Base-by-base conservation (phyloP, 1,140 invertebrate species). In the Eupristina koningsbergeri region DNA sequence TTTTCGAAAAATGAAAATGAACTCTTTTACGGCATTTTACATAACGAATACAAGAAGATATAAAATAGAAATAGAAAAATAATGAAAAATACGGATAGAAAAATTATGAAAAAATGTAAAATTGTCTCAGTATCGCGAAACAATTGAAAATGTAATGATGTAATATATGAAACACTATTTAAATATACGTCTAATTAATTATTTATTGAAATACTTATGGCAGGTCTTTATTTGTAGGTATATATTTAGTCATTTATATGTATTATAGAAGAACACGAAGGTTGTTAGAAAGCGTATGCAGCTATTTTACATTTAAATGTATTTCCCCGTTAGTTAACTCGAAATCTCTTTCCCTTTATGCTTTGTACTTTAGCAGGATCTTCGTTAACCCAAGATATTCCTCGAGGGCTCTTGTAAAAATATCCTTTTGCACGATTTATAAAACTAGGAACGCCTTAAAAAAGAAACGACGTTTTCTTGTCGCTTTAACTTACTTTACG, bases 291-390 rank as follows among this genome's bases (percentile, higher is more conserved):
- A 87, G 85, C 85, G 86, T 80, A 69, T 31, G 86, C 85, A 84
- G 29, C 83, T 84, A 86, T 78, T 86, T 87, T 86, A 85, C 86
- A 88, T 88, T 87, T 86, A 86, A 88, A 88, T 87, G 86, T 84
- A 87, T 86, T 84, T 86, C 84, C 86, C 86, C 50, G 67, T 78
- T 85, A 85, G 85, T 85, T 87, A 88, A 86, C 86, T 80, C 80
- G 74, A 58, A 73, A 85, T 82, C 86, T 86, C 85, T 88, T 89
- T 86, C 61, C 39, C 2, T 6, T 13, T 34, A 63, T 36, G 9
- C 5, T 19, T 17, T 17, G 22, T 53, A 9, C 19, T n/a, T 29
- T 64, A 17, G 22, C 22, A 8, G 58, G 71, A 29, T 81, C 53
- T 81, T 81, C 71, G 80, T 81, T 81, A 81, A 41, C 19, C 1